These are phyloP conservation scores for Phymastichus coffea DNA, from an alignment of 1,140 invertebrate species.

Conservation along the genomic window DNA sequence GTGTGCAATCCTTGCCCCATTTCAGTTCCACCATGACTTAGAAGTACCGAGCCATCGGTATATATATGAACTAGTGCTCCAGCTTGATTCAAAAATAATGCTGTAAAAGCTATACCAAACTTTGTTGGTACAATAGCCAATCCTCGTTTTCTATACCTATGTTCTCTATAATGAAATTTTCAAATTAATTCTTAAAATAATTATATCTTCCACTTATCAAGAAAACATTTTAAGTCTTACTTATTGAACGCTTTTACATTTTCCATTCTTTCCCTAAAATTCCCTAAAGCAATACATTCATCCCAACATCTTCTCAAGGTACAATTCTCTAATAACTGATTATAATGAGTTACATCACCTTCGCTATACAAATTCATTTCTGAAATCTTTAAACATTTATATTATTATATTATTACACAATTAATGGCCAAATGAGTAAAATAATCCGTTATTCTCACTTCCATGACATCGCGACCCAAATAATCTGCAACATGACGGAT, in stretches of 20 bases:
- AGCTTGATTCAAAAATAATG: slow-evolving; percentile 81
- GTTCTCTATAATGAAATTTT: slow-evolving; percentile 59
- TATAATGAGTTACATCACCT: slow-evolving; percentile 77
- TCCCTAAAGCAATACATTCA: slow-evolving; percentile 74
- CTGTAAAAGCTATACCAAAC: slow-evolving; percentile 86
- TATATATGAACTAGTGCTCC: slow-evolving; percentile 90
- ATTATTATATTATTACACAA: neutral
- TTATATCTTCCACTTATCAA: neutral
- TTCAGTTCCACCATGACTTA: slow-evolving; percentile 91
- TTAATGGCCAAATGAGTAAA: slow-evolving; percentile 12
- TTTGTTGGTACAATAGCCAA: slow-evolving; percentile 85
- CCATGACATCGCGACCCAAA: slow-evolving; percentile 62
- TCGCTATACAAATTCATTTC: slow-evolving; percentile 81
- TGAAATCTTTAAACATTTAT: slow-evolving; percentile 59
- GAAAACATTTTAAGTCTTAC: slow-evolving; percentile 45
- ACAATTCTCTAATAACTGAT: slow-evolving; percentile 73
- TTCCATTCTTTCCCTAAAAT: slow-evolving; percentile 64
- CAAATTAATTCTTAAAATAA: neutral
- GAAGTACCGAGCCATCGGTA: slow-evolving; percentile 85
- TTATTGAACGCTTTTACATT: slow-evolving; percentile 73
- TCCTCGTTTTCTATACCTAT: slow-evolving; percentile 87
- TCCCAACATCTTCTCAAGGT: slow-evolving; percentile 79
- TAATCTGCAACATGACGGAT: slow-evolving; percentile 74
- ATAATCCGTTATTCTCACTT: slow-evolving; percentile 43
- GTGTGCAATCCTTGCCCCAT: slow-evolving; percentile 97